Conservation (phyloP, 2,797 vertebrate genomes). For the Galago senegalensis region DNA sequence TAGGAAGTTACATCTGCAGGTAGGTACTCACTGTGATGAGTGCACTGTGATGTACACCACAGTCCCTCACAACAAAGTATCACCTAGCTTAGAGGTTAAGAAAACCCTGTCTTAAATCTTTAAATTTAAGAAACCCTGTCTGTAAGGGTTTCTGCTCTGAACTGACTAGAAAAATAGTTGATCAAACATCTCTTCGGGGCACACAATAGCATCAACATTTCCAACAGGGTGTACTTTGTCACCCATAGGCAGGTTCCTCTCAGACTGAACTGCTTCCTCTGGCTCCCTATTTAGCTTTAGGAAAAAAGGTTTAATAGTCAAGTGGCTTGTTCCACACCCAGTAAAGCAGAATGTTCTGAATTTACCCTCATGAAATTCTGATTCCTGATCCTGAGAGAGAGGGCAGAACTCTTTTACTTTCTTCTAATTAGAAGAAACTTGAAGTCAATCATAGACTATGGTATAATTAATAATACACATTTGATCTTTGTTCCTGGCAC, state of each 20-base stretch:
- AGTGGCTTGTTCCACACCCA: not conserved
- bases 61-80: conserved; percentile 9
- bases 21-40: not conserved
- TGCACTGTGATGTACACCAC: not conserved
- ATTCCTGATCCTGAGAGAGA: not conserved
- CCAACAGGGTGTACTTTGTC: not conserved
- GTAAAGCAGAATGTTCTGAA: not conserved
- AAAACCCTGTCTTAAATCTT: not conserved
- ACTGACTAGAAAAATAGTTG: not conserved
- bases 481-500: not conserved
- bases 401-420: not conserved
- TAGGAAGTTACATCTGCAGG: conserved; percentile 50
- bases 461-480: not conserved
- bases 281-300: not conserved
- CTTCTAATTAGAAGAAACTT: conserved; percentile 39
- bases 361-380: conserved; percentile 12
- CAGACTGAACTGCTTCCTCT: not conserved
- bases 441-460: conserved; percentile 22
- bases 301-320: not conserved
- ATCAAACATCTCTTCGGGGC: not conserved
- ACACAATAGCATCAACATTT: not conserved
- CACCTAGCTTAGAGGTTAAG: not conserved
- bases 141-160: conserved; percentile 35
- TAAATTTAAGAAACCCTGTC: not conserved
- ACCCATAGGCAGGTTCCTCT: not conserved